These are phyloP conservation scores for Drosophila insularis DNA, from an alignment of 1,140 invertebrate species.

Conservation along the genomic window DNA sequence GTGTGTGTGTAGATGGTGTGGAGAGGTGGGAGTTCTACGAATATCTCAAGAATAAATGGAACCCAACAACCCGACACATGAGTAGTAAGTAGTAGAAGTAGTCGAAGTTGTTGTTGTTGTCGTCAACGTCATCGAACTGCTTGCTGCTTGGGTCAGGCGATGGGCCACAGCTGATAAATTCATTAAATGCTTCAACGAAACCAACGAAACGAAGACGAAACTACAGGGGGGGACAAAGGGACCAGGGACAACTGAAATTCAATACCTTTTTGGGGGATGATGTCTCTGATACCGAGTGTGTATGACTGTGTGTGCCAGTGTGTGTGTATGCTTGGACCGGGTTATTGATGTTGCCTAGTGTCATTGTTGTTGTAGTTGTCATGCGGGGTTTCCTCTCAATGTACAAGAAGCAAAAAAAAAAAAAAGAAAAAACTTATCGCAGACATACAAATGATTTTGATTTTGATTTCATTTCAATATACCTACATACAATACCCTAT, in stretches of 20 bases:
- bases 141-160: conserved; percentile 33
- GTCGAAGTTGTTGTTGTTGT: not conserved
- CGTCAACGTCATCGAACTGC: conserved; percentile 18
- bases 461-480: conserved; percentile 37
- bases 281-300: conserved; percentile 29
- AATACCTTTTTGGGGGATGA: conserved; percentile 59
- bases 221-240: not conserved
- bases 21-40: conserved; percentile 15
- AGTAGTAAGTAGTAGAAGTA: conserved; percentile 10
- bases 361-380: conserved; percentile 52
- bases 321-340: conserved; percentile 40
- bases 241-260: conserved; percentile 51
- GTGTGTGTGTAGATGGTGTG: not conserved
- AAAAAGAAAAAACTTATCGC: conserved; percentile 15
- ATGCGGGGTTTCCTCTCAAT: conserved; percentile 51
- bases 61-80: conserved; percentile 7
- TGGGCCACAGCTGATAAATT: conserved; percentile 75
- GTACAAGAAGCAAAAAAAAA: not conserved
- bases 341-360: conserved; percentile 52
- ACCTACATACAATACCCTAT: conserved; percentile 22
- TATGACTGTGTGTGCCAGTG: conserved; percentile 17
- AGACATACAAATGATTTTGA: conserved; percentile 63
- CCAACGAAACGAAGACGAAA: conserved; percentile 13
- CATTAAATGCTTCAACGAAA: conserved; percentile 60
- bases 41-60: conserved; percentile 16